Evolutionary conservation across 2,797 vertebrate genomes (phyloP).

Genomic region (Muscicapa striata): DNA sequence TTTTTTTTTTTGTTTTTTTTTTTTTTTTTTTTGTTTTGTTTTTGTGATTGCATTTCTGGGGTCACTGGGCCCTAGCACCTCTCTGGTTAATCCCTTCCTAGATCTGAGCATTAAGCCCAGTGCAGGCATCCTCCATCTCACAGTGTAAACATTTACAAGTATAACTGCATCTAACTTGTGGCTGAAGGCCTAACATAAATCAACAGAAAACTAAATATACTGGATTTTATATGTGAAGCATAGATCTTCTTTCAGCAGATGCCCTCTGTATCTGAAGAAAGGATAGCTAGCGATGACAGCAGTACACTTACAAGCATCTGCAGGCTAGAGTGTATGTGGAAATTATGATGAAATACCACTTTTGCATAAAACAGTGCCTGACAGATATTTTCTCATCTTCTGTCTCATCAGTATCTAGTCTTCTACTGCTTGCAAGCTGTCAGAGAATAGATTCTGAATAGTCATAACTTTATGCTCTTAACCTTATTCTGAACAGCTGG

Average conservation of each 20-base stretch:
- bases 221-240: not conserved
- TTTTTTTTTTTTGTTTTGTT: not conserved
- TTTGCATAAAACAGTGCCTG: not conserved
- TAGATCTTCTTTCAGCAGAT: not conserved
- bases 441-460: not conserved
- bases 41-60: accelerated
- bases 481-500: not conserved
- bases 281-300: not conserved
- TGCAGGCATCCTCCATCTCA: not conserved
- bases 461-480: not conserved
- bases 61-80: not conserved
- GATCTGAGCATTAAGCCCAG: not conserved
- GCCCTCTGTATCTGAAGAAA: not conserved
- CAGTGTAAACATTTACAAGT: not conserved
- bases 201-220: not conserved
- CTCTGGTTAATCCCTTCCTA: not conserved
- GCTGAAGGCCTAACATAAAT: not conserved
- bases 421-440: not conserved
- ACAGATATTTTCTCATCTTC: not conserved
- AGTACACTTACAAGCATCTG: not conserved
- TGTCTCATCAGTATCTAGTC: not conserved
- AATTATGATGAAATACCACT: not conserved
- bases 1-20: not conserved
- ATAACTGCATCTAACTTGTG: not conserved
- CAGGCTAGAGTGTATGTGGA: not conserved